Evolutionary conservation across 2,888 invertebrate genomes (phyloP).

Genomic region (Cyclophora punctaria): DNA sequence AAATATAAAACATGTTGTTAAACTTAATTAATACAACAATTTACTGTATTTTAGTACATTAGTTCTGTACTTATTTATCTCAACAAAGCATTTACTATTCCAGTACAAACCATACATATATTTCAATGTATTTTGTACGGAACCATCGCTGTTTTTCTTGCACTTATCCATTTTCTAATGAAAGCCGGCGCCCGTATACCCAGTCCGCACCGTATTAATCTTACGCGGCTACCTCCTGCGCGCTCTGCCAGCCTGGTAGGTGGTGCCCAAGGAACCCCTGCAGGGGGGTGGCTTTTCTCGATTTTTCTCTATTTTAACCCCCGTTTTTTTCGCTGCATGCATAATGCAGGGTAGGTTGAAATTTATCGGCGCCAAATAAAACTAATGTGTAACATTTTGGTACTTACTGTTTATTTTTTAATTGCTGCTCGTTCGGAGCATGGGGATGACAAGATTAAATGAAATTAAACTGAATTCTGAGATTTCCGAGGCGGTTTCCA

Average conservation of each 20-base stretch:
- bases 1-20: too few species aligned
- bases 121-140: slow-evolving; percentile 25
- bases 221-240: slow-evolving; percentile 50
- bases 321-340: slow-evolving; percentile 44
- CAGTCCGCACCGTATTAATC: slow-evolving; percentile 69
- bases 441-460: too few species aligned
- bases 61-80: too few species aligned
- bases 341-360: slow-evolving; percentile 57
- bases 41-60: too few species aligned
- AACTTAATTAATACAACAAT: too few species aligned
- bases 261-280: slow-evolving; percentile 54
- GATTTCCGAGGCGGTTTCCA: too few species aligned
- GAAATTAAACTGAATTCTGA: too few species aligned
- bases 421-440: background rate
- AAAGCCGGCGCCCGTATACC: slow-evolving; percentile 52
- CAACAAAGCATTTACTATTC: too few species aligned
- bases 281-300: slow-evolving; percentile 53
- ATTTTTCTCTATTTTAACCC: slow-evolving; percentile 51
- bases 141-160: slow-evolving; percentile 28
- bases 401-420: slow-evolving; percentile 3
- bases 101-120: slow-evolving; percentile 2
- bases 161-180: slow-evolving; percentile 63
- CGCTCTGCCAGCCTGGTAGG: slow-evolving; percentile 62
- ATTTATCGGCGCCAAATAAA: slow-evolving; percentile 65
- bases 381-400: slow-evolving; percentile 33